A percentile compares a stretch with the other conserved stretches of the same genome.
phyloP scores from a whole-genome alignment of 2,113 vertebrate species.

The Anarrhichthys ocellatus region DNA sequence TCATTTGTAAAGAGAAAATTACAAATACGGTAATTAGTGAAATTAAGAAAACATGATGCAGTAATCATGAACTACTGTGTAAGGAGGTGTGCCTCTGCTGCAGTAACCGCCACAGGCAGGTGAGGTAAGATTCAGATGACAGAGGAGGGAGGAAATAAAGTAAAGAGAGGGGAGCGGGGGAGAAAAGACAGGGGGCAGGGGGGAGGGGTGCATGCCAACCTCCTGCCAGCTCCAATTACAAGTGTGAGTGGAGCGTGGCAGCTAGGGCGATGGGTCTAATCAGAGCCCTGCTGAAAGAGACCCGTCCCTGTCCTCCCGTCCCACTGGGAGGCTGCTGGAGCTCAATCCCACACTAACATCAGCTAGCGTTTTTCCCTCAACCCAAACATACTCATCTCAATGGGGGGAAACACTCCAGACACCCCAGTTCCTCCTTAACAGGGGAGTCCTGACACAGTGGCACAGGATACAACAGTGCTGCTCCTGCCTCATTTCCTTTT shows the following conservation, averaged over 20 bases:
- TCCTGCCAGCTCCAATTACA: conserved; percentile 83
- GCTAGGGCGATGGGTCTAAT: conserved; percentile 75
- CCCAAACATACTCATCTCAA: conserved; percentile 72
- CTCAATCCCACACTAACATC: conserved; percentile 70
- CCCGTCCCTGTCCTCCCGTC: conserved; percentile 66
- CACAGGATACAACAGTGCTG: conserved; percentile 33
- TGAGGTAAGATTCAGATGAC: conserved; percentile 60
- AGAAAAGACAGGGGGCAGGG: conserved; percentile 44
- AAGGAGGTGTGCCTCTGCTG: conserved; percentile 30
- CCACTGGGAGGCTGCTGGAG: conserved; percentile 72
- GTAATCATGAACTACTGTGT: conserved; percentile 43
- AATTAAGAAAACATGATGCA: conserved; percentile 46
- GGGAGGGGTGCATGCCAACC: conserved; percentile 77
- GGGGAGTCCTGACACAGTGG: conserved; percentile 57
- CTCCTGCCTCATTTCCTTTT: conserved; percentile 53
- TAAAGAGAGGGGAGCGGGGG: conserved; percentile 50
- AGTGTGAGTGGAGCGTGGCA: conserved; percentile 79
- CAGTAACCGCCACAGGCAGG: conserved; percentile 46
- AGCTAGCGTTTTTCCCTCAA: conserved; percentile 65
- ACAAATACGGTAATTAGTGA: conserved; percentile 33
- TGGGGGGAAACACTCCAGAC: conserved; percentile 68
- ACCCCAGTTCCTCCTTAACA: conserved; percentile 52
- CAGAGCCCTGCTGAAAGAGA: conserved; percentile 81
- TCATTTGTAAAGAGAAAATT: conserved; percentile 33
- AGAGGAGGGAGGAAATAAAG: conserved; percentile 19